These are phyloP conservation scores for Myrmecophaga tridactyla DNA, from an alignment of 2,113 vertebrate genomes.

Conservation along the genomic window DNA sequence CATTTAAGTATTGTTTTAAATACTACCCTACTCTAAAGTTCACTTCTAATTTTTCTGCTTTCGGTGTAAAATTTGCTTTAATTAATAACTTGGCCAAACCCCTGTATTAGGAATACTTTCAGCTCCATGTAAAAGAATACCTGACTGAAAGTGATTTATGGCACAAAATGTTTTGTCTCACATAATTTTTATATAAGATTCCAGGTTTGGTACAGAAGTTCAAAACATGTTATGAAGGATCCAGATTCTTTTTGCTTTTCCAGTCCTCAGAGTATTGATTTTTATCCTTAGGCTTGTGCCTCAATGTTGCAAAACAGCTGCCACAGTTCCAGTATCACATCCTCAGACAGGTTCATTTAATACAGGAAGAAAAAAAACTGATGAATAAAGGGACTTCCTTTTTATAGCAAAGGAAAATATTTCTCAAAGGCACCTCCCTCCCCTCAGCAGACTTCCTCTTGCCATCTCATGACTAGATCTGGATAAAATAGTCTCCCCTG, in stretches of 20 bases:
- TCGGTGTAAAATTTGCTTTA: neutral
- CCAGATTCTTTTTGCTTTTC: neutral
- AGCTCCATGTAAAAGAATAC: neutral
- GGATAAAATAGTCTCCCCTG: neutral
- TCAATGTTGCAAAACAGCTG: neutral
- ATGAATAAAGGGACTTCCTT: neutral
- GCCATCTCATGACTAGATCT: neutral
- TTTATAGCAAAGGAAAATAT: neutral
- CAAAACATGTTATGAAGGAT: neutral
- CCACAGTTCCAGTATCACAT: neutral
- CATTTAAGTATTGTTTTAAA: neutral
- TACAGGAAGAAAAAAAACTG: neutral
- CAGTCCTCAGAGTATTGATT: fast-evolving
- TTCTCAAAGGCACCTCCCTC: neutral
- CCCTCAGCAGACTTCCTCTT: too few relatives aligned
- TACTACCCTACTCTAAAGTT: neutral
- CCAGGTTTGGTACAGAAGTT: neutral
- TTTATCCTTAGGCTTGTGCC: neutral
- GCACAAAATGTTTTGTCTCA: neutral
- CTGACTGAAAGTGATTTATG: neutral
- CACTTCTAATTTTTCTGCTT: neutral
- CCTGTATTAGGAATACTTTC: neutral
- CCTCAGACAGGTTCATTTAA: neutral
- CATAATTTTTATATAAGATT: neutral
- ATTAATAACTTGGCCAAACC: neutral